These are phyloP conservation scores for Macheiramphus alcinus DNA, from an alignment of 2,113 vertebrate genomes.

Conservation along the genomic window DNA sequence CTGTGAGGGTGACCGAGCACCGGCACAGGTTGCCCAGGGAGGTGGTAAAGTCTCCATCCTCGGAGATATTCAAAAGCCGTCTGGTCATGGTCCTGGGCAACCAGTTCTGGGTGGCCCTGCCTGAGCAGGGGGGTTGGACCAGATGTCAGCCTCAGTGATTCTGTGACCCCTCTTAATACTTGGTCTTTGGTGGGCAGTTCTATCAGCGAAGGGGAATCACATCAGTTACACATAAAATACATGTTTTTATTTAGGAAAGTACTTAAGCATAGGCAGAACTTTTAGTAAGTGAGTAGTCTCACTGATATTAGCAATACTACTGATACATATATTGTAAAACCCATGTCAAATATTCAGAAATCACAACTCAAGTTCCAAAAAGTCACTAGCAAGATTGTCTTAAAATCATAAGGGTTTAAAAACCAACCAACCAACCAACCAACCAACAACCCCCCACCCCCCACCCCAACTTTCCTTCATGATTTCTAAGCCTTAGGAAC, in stretches of 20 bases:
- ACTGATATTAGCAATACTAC: neutral
- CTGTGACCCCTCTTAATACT: neutral
- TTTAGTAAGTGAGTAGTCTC: neutral
- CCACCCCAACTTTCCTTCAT: neutral
- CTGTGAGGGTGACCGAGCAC: neutral
- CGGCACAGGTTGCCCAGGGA: neutral
- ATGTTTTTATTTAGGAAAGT: neutral
- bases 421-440: neutral
- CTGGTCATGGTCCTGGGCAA: neutral
- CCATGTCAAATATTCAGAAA: neutral
- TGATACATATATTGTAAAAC: neutral
- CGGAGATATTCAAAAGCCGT: neutral
- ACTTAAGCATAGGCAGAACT: neutral
- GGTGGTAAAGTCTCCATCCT: neutral
- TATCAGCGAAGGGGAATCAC: neutral
- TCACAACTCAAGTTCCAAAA: neutral
- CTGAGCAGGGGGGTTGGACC: neutral
- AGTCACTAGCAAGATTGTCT: neutral
- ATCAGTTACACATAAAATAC: neutral
- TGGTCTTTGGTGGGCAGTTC: neutral
- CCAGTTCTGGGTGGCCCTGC: neutral
- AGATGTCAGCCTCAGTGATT: neutral
- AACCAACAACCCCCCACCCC: too few species aligned
- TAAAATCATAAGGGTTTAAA: neutral
- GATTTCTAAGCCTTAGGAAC: neutral